Base-by-base conservation (phyloP, 2,888 invertebrate species). In the Diachrysia chrysitis region DNA sequence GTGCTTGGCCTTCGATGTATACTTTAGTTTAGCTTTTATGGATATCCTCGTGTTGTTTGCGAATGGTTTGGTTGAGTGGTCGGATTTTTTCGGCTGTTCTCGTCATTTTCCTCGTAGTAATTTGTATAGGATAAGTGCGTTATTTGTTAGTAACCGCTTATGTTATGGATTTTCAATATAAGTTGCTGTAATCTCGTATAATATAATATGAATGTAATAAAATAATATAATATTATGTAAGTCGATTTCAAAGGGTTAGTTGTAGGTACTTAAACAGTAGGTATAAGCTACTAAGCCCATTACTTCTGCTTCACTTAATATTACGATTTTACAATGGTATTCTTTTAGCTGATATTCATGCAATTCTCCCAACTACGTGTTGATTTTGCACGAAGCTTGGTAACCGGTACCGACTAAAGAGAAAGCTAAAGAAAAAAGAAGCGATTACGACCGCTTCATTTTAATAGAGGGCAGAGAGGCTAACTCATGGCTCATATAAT, bases 401-500 rank as follows among this genome's bases (percentile, higher is more conserved):
- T 48, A 10, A 37, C 53, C 23, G 42, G 61, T 23, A 19, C 37
- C 23, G 17, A 57, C 42, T 23, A 2, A 32, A 35, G 19, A 63
- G 58, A 61, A 60, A 65, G 46, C 23, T 17, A 53, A 25, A 10
- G 10, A 58, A 57, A 66, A 12, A 17, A 54, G 21, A 37, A 55
- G 32, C 16, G 29, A 56, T 63, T 53, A 61, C 14, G 14, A 57
- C 53, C 35, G 35, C 19, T 16, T 14, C 60, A 60, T 72, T 69
- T 63, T 68, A 73, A 73, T 70, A 64, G 46, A 58, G 61, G 23
- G 23, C 58, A 69, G 70, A 83, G 82, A 83, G 76, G 78, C 78
- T 81, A 84, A 82, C 71, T 65, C 75, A 21, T 6, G 58, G 17
- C 66, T 78, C 73, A 73, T 78, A 72, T 73, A 78, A 80, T 78